Conservation (phyloP, 1,140 invertebrate species). For the Halesus radiatus region DNA sequence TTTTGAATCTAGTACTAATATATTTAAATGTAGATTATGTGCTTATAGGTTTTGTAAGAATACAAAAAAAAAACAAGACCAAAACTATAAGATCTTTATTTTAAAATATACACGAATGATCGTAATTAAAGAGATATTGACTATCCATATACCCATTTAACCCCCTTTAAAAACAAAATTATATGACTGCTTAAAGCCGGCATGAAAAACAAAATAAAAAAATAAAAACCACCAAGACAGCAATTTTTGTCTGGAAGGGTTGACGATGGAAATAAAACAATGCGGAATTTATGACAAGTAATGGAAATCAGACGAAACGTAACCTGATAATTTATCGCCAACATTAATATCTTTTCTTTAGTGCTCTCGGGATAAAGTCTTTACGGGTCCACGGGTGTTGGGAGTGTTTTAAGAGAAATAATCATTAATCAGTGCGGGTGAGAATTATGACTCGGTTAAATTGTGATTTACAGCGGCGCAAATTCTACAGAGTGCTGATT, state of each 20-base stretch:
- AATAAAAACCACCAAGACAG: too few species aligned
- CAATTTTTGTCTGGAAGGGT: not conserved
- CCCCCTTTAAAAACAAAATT: too few species aligned
- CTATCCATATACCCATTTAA: too few species aligned
- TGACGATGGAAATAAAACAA: conserved; percentile 18
- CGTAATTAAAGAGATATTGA: too few species aligned
- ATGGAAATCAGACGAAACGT: conserved; percentile 7
- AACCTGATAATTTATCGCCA: conserved; percentile 21
- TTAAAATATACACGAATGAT: too few species aligned
- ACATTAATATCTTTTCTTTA: conserved; percentile 29
- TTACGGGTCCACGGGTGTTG: not conserved
- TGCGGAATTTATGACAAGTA: conserved; percentile 18
- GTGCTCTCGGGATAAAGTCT: conserved; percentile 17
- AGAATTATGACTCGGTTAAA: conserved; percentile 35
- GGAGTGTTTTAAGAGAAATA: conserved; percentile 35
- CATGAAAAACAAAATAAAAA: too few species aligned
- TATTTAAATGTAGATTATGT: too few species aligned
- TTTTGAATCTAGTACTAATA: too few species aligned
- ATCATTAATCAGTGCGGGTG: conserved; percentile 19
- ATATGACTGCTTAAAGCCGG: too few species aligned
- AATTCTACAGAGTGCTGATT: conserved; percentile 14
- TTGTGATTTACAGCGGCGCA: conserved; percentile 24
- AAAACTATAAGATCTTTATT: too few species aligned
- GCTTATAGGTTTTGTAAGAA: too few species aligned
- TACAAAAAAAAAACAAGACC: too few species aligned